Conservation (phyloP, 2,888 invertebrate species). For the Acanthococcus lagerstroemiae region DNA sequence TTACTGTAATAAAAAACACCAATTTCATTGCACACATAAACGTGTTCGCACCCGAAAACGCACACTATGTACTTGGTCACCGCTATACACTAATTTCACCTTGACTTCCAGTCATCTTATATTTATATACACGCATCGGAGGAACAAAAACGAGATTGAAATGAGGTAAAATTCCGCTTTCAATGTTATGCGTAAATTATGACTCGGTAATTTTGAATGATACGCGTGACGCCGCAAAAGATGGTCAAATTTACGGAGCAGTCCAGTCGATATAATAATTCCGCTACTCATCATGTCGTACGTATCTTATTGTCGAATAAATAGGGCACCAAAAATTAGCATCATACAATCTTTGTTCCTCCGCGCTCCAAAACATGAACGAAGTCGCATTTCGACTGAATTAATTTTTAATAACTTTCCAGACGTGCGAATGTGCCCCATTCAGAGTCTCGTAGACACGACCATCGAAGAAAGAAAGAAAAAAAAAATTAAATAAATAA, state of each 20-base stretch:
- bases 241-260: neutral
- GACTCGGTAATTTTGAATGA: slow-evolving; percentile 21
- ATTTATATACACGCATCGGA: neutral
- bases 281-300: neutral
- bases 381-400: neutral
- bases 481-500: no score
- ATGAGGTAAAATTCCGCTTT: neutral
- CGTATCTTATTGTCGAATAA: neutral
- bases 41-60: neutral
- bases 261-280: neutral
- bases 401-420: neutral
- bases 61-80: neutral
- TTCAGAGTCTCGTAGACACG: no score
- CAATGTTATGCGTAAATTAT: neutral
- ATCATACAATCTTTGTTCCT: no score
- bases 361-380: neutral
- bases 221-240: slow-evolving; percentile 17
- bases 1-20: slow-evolving; percentile 17
- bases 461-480: no score
- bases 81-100: neutral
- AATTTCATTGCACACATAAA: slow-evolving; percentile 17
- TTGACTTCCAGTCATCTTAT: neutral
- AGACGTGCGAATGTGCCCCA: no score
- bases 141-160: neutral
- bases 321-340: neutral